These are phyloP conservation scores for Tetragnatha montana DNA, from an alignment of 2,888 invertebrate genomes.

Conservation along the genomic window DNA sequence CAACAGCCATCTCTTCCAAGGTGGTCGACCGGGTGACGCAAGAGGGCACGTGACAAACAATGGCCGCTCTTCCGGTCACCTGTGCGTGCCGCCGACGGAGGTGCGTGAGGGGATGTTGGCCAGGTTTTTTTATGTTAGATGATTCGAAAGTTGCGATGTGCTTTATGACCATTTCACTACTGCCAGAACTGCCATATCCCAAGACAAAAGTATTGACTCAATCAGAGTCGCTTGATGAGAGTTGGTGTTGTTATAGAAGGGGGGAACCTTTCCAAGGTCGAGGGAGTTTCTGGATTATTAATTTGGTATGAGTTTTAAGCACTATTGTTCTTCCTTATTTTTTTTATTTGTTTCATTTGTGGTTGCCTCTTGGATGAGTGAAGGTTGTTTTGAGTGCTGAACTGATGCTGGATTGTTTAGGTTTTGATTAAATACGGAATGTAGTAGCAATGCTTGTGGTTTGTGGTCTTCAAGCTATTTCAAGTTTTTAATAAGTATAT, in stretches of 20 bases:
- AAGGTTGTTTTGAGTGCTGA: no score
- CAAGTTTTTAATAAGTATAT: no score
- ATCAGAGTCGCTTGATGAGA: background rate
- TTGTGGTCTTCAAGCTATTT: no score
- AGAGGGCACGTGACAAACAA: slow-evolving; percentile 64
- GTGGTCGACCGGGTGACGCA: slow-evolving; percentile 46
- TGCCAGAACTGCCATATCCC: background rate
- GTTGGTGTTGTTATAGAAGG: background rate
- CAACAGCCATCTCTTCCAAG: slow-evolving; percentile 23
- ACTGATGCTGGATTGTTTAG: no score
- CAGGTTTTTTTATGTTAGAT: slow-evolving; percentile 8
- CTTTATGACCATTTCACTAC: slow-evolving; percentile 8
- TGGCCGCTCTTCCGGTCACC: slow-evolving; percentile 56
- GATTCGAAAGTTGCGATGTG: background rate
- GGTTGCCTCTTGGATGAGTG: no score
- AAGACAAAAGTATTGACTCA: slow-evolving; percentile 19
- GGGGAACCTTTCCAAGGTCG: background rate
- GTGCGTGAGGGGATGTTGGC: slow-evolving; percentile 28
- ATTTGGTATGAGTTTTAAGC: background rate
- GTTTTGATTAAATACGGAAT: no score
- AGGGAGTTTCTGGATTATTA: slow-evolving; percentile 2
- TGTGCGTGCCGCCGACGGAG: slow-evolving; percentile 33
- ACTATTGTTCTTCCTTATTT: no score
- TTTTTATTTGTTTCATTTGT: no score
- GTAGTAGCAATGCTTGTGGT: no score